A percentile compares a stretch with the other conserved stretches of the same genome.
Evolutionary conservation across 2,888 invertebrate species (phyloP).

Genomic region (Altica lythri): DNA sequence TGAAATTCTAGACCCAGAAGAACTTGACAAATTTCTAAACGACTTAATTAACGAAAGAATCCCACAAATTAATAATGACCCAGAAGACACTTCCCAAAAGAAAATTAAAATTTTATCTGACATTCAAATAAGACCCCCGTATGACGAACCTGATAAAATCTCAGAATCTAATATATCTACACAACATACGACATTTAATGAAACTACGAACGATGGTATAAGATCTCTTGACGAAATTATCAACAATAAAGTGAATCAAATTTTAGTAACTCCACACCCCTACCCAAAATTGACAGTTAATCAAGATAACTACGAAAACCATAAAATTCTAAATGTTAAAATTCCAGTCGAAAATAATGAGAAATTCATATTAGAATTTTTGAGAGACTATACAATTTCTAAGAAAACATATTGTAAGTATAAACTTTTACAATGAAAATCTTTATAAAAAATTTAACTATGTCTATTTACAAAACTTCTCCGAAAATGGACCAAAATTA

Average conservation of each 20-base stretch:
- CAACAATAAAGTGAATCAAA: slow-evolving; percentile 11
- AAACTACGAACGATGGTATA: background rate
- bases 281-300: slow-evolving; percentile 10
- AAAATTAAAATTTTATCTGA: slow-evolving; percentile 2
- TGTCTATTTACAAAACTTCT: background rate
- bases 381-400: slow-evolving; percentile 3
- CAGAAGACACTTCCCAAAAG: background rate
- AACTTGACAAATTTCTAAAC: background rate
- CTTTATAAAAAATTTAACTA: slow-evolving; percentile 1
- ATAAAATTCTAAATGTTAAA: slow-evolving; percentile 3
- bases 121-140: background rate
- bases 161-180: background rate
- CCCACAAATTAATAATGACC: background rate
- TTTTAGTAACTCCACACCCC: slow-evolving; percentile 3
- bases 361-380: slow-evolving; percentile 5
- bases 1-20: background rate
- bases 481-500: slow-evolving; percentile 1
- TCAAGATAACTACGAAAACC: slow-evolving; percentile 6
- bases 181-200: slow-evolving; percentile 1
- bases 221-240: slow-evolving; percentile 16
- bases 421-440: slow-evolving; percentile 4
- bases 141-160: background rate
- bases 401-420: slow-evolving; percentile 7
- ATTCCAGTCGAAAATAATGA: slow-evolving; percentile 5
- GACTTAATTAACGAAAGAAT: background rate